Conservation (phyloP, 2,888 invertebrate genomes). For the Amiota minor region DNA sequence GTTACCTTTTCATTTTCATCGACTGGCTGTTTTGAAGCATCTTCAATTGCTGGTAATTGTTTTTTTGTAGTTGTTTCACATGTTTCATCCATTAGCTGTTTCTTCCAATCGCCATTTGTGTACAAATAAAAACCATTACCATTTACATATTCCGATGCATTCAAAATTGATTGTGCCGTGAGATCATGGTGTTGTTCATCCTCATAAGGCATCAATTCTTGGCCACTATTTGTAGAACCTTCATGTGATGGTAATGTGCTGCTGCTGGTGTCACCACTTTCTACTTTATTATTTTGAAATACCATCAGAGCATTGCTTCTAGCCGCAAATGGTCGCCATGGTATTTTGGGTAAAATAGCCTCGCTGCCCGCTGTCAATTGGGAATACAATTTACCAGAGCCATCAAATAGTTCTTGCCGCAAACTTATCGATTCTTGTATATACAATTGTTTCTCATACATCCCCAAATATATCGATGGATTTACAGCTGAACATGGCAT, state of each 20-base stretch:
- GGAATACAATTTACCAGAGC: conserved; percentile 56
- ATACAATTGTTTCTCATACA: conserved; percentile 84
- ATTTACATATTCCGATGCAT: conserved; percentile 82
- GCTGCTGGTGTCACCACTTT: conserved; percentile 39
- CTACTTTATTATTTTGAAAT: conserved; percentile 50
- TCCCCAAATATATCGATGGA: conserved; percentile 88
- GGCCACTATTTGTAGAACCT: conserved; percentile 41
- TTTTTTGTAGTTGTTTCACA: conserved; percentile 45
- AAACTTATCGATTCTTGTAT: conserved; percentile 70
- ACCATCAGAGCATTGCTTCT: conserved; percentile 72
- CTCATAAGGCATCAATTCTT: conserved; percentile 67
- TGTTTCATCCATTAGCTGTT: conserved; percentile 29
- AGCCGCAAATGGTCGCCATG: conserved; percentile 84
- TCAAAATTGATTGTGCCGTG: conserved; percentile 82
- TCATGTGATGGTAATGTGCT: conserved; percentile 32
- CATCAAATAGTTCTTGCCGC: conserved; percentile 68
- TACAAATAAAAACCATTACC: conserved; percentile 88
- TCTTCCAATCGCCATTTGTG: conserved; percentile 73
- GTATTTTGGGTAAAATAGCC: conserved; percentile 74
- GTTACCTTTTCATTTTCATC: conserved; percentile 20
- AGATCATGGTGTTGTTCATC: conserved; percentile 74
- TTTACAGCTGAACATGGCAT: conserved; percentile 70
- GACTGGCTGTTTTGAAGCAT: background rate
- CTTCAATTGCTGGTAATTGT: conserved; percentile 46
- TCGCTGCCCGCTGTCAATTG: conserved; percentile 69